Percentiles rank a stretch among this genome's conserved stretches.
Conservation (phyloP, 2,113 vertebrate genomes). For the Illadopsis cleaveri region DNA sequence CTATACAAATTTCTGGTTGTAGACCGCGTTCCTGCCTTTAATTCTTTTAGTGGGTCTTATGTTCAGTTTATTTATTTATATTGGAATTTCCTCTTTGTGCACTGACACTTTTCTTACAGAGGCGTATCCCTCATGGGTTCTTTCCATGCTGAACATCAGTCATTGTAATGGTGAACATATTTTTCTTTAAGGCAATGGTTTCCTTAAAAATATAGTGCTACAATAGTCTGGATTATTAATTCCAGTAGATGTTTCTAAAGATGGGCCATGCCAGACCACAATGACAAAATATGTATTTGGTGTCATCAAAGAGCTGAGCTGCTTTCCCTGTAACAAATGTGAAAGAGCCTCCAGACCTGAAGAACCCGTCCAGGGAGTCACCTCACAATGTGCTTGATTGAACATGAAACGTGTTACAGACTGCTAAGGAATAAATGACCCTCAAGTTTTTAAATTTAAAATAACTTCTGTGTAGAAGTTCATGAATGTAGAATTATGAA, state of each 20-base stretch:
- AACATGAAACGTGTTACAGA: background rate
- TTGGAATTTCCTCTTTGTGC: slow-evolving; percentile 33
- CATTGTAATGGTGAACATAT: background rate
- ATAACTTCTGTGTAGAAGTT: background rate
- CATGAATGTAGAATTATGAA: background rate
- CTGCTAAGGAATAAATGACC: background rate
- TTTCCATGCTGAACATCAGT: background rate
- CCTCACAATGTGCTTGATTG: rapidly evolving
- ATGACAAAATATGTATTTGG: background rate
- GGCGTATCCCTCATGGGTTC: background rate
- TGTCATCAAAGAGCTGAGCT: background rate
- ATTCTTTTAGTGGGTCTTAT: background rate
- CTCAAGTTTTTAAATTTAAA: background rate
- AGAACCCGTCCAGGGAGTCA: background rate
- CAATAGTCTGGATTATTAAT: background rate
- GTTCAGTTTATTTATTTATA: slow-evolving; percentile 46
- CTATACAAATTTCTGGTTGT: background rate
- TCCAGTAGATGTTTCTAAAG: background rate
- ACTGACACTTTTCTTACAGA: slow-evolving; percentile 57
- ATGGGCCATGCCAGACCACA: background rate
- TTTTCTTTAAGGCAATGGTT: background rate
- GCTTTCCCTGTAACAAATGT: background rate
- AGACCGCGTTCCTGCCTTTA: background rate
- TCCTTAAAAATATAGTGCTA: background rate
- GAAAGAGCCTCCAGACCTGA: background rate